Evolutionary conservation across 2,888 invertebrate species (phyloP).

Genomic region (Rhamnusium bicolor): DNA sequence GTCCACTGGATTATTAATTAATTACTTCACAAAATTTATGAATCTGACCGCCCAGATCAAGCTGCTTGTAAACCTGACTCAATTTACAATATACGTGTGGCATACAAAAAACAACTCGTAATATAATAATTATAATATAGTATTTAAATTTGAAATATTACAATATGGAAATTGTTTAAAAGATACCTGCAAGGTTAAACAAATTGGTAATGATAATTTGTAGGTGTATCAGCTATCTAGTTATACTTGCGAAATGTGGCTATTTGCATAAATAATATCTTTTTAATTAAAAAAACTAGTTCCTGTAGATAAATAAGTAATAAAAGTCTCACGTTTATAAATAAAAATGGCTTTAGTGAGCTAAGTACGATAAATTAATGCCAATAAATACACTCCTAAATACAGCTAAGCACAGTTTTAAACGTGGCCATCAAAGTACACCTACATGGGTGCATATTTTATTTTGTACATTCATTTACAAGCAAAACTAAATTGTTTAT

Average conservation of each 20-base stretch:
- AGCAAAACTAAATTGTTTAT: too few species aligned
- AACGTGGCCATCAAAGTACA: neutral
- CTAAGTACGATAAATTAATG: neutral
- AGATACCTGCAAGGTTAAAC: conserved; percentile 8
- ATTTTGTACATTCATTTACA: neutral
- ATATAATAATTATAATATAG: conserved; percentile 1
- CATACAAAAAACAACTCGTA: neutral
- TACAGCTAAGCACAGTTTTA: neutral
- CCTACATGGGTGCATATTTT: too few species aligned
- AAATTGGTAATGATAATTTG: conserved; percentile 22
- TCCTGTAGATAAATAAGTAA: conserved; percentile 15
- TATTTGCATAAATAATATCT: conserved; percentile 30
- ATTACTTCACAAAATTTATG: too few species aligned
- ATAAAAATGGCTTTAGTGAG: conserved; percentile 11
- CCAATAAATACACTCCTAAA: neutral
- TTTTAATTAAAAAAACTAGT: conserved; percentile 21
- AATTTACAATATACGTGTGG: too few species aligned
- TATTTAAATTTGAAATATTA: neutral
- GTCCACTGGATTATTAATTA: neutral
- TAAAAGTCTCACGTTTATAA: conserved; percentile 12
- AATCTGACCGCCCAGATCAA: too few species aligned
- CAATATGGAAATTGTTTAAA: neutral
- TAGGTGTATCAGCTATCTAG: conserved; percentile 17
- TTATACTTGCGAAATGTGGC: neutral
- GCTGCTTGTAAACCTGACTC: too few species aligned